Conservation (phyloP, 2,888 invertebrate genomes). For the Drepana falcataria region DNA sequence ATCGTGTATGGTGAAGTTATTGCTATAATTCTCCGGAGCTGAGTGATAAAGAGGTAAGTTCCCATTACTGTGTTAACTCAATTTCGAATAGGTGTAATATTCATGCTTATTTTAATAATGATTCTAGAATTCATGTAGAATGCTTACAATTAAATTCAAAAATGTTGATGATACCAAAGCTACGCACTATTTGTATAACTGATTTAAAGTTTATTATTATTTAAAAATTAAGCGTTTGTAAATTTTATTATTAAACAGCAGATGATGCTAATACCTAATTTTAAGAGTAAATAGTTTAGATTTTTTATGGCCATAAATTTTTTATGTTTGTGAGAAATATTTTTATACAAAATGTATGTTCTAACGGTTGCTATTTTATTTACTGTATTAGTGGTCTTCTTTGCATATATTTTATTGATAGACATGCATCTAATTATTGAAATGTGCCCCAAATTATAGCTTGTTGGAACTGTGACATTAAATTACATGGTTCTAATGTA, state of each 20-base stretch:
- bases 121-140: too few relatives aligned
- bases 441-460: not conserved
- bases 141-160: too few relatives aligned
- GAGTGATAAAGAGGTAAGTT: slow-evolving; percentile 48
- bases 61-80: slow-evolving; percentile 3
- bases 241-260: too few relatives aligned
- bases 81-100: slow-evolving; percentile 7
- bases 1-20: slow-evolving; percentile 30
- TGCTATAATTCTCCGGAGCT: slow-evolving; percentile 24
- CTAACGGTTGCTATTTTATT: slow-evolving; percentile 16
- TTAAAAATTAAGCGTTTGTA: too few relatives aligned
- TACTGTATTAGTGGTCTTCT: not conserved
- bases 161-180: too few relatives aligned
- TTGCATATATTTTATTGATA: not conserved
- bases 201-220: too few relatives aligned
- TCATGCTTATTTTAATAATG: slow-evolving; percentile 13
- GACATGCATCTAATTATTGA: not conserved
- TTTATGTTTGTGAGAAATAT: not conserved
- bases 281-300: too few relatives aligned
- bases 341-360: slow-evolving; percentile 28
- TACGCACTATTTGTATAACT: too few relatives aligned
- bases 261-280: too few relatives aligned
- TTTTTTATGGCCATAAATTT: too few relatives aligned
- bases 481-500: not conserved
- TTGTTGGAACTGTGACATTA: not conserved